Base-by-base conservation (phyloP, 2,797 vertebrate species). In the Poecilia velifera region DNA sequence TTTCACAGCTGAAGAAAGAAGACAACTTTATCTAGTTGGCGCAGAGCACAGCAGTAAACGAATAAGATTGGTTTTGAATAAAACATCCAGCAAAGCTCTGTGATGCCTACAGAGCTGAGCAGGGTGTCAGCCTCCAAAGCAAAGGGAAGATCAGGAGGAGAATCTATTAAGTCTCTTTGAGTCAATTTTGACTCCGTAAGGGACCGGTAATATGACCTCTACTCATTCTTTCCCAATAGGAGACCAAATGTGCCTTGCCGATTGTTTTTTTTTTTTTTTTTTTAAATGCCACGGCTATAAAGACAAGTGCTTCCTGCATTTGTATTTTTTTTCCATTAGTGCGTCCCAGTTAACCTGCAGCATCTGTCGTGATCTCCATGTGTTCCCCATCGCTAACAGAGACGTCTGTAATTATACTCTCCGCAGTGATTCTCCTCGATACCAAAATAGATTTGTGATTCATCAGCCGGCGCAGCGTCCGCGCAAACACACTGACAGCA, bases 391-490 rank as follows among this genome's bases (percentile, higher is more conserved):
- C 90, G 81, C 79, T 82, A 87, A 86, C 76, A 78, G 82, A 90
- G 88, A 94, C 90, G 89, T 92, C 87, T 89, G 85, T 93, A 95
- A 96, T 96, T 94, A 95, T 81, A 93, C 76, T 77, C 86, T 89
- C 90, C 78, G 83, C 59, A 62, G 88, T 86, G 88, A 89, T 83
- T 91, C 90, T 90, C 87, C 90, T 86, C 72, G 47, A 72, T 85
- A 88, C 92, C 82, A 88, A 94, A 96, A 95, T 94, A 94, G 94
- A 93, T 91, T 90, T 83, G 88, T 93, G 93, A 94, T 93, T 92
- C 90, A 93, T 84, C 88, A 87, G 84, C 94, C 94, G 92, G 94
- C 88, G 34, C 90, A 77, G 84, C 51, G 79, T 80, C 85, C 81
- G 82, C 86, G 90, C 87, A 76, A 82, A 82, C 78, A 62, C 79